Percentiles rank a stretch among this genome's conserved stretches.
phyloP scores from a whole-genome alignment of 2,113 vertebrate species.

The Vulpes ferrilata region DNA sequence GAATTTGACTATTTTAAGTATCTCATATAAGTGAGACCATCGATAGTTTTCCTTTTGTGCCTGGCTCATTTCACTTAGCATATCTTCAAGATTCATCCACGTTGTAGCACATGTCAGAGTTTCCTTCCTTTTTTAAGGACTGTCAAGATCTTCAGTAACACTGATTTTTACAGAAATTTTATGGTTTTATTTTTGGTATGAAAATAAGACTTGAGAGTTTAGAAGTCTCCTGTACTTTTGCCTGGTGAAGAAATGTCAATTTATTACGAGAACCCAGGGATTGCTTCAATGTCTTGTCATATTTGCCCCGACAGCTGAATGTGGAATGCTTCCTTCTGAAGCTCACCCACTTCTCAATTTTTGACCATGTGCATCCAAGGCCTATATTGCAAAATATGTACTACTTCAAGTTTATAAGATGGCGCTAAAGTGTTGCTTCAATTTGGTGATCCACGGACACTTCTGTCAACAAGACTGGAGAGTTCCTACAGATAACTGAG shows the following conservation, averaged over 20 bases:
- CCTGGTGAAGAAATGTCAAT: background rate
- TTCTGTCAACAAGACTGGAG: fast-evolving
- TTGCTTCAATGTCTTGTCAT: background rate
- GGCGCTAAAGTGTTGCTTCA: background rate
- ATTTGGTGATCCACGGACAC: background rate
- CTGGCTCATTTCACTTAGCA: background rate
- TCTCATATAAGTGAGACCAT: background rate
- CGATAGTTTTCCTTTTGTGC: too few species aligned
- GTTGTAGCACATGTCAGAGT: background rate
- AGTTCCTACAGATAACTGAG: background rate
- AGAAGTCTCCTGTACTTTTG: background rate
- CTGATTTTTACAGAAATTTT: background rate
- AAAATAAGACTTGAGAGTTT: background rate
- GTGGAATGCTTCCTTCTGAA: background rate
- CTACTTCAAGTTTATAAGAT: background rate
- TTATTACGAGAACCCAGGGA: background rate
- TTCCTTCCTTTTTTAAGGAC: background rate
- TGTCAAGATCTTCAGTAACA: background rate
- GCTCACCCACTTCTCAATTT: background rate
- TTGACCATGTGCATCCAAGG: background rate
- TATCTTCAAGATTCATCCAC: background rate
- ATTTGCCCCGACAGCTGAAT: background rate
- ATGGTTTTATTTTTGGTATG: background rate
- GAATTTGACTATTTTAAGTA: background rate
- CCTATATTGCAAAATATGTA: too few species aligned